phyloP scores from a whole-genome alignment of 2,888 invertebrate genomes.

The Elysia crispata region DNA sequence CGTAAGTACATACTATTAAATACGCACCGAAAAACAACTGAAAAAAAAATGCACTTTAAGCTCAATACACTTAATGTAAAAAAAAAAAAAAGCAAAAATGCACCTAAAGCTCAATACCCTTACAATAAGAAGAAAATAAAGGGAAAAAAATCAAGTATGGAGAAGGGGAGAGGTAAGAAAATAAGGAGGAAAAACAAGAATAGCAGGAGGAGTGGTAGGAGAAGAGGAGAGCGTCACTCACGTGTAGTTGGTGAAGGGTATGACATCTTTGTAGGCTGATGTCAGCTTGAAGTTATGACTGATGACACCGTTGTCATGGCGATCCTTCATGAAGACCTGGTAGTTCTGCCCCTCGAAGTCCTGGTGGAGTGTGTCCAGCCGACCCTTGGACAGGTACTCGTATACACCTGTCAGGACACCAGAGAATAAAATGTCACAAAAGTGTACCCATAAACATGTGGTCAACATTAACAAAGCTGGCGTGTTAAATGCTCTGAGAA shows the following conservation, averaged over 20 bases:
- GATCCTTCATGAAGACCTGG: conserved; percentile 91
- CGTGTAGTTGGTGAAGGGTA: conserved; percentile 99
- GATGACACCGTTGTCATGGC: conserved; percentile 79
- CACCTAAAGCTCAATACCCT: too few species aligned
- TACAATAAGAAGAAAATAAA: not conserved
- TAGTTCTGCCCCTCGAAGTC: conserved; percentile 98
- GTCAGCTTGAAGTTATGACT: conserved; percentile 97
- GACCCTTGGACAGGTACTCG: conserved; percentile 94
- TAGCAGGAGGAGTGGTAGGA: not conserved
- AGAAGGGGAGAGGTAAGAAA: not conserved
- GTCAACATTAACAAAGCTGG: not conserved
- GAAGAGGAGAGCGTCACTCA: conserved; percentile 79
- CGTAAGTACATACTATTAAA: too few species aligned
- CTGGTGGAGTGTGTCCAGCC: conserved; percentile 92
- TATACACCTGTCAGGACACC: conserved; percentile 87
- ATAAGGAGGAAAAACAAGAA: not conserved
- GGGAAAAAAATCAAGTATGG: too few species aligned
- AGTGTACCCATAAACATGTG: too few species aligned
- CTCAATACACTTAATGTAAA: too few species aligned
- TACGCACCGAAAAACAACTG: too few species aligned
- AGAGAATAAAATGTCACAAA: not conserved
- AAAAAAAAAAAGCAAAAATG: too few species aligned
- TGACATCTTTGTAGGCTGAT: conserved; percentile 94
- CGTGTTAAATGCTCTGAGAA: not conserved
- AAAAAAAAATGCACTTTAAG: too few species aligned